These are phyloP conservation scores for Montipora capricornis DNA, from an alignment of 64 coral and sea anemone genomes.

Conservation along the genomic window DNA sequence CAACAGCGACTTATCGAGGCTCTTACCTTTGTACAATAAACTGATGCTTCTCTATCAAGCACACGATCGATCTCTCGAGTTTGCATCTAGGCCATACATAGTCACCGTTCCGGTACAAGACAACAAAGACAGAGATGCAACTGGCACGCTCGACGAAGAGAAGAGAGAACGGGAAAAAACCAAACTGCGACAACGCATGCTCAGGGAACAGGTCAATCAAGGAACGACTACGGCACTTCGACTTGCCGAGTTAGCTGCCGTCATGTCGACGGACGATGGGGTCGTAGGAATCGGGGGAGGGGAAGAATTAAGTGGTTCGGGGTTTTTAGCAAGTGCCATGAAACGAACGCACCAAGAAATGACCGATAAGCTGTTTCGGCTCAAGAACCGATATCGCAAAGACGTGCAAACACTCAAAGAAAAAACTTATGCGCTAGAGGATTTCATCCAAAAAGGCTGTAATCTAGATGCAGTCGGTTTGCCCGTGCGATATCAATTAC, in stretches of 20 bases:
- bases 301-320: background rate
- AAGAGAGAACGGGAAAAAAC: background rate
- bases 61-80: background rate
- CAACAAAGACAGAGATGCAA: background rate
- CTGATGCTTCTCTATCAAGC: fast-evolving
- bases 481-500: background rate
- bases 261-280: background rate
- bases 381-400: background rate
- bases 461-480: background rate
- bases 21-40: background rate
- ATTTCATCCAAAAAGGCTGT: background rate
- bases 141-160: background rate
- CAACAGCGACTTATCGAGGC: background rate
- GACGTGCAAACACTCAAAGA: background rate
- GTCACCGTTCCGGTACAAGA: background rate
- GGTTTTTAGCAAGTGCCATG: background rate
- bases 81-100: background rate
- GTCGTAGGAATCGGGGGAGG: background rate
- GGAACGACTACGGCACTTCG: background rate
- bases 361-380: background rate
- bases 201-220: background rate
- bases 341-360: background rate
- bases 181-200: background rate
- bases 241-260: background rate
- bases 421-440: background rate